Percentiles rank a stretch among this genome's conserved stretches.
phyloP scores from a whole-genome alignment of 2,797 vertebrate species.

The Zenarchopterus dispar region DNA sequence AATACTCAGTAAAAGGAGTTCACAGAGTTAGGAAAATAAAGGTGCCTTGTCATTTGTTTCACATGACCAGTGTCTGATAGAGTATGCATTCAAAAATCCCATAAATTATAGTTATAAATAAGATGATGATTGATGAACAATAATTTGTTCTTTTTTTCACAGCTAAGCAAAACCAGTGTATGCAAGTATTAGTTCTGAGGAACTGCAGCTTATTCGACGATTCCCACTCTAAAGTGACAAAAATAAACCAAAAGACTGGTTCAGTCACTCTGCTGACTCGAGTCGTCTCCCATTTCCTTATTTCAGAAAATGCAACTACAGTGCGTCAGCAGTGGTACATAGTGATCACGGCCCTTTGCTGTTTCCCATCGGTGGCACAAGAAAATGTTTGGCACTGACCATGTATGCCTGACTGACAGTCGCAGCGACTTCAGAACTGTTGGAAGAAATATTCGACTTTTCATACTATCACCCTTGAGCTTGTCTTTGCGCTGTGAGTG shows the following conservation, averaged over 20 bases:
- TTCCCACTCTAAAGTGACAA: constrained; percentile 59
- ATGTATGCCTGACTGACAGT: constrained; percentile 46
- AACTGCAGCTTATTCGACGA: constrained; percentile 54
- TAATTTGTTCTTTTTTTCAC: constrained; percentile 78
- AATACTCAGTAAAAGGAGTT: constrained; percentile 57
- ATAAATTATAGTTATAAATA: constrained; percentile 84
- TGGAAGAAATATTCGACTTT: constrained; percentile 13
- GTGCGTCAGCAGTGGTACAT: constrained; percentile 47
- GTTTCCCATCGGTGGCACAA: constrained; percentile 71
- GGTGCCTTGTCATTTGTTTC: constrained; percentile 64
- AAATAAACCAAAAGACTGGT: constrained; percentile 56
- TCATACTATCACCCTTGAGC: constrained; percentile 21
- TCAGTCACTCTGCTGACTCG: constrained; percentile 52
- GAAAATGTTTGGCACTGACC: constrained; percentile 75
- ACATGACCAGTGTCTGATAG: constrained; percentile 69
- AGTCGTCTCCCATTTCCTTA: constrained; percentile 63
- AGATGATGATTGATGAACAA: constrained; percentile 77
- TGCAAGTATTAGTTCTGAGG: constrained; percentile 56
- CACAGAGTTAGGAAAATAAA: constrained; percentile 63
- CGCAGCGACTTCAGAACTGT: constrained; percentile 31
- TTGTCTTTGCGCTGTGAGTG: constrained; percentile 16
- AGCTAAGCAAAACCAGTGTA: constrained; percentile 82
- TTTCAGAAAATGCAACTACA: constrained; percentile 48
- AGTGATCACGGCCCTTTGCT: constrained; percentile 40
- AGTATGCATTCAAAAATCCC: constrained; percentile 70